phyloP scores from a whole-genome alignment of 2,113 vertebrate genomes.

The Oryzias melastigma region DNA sequence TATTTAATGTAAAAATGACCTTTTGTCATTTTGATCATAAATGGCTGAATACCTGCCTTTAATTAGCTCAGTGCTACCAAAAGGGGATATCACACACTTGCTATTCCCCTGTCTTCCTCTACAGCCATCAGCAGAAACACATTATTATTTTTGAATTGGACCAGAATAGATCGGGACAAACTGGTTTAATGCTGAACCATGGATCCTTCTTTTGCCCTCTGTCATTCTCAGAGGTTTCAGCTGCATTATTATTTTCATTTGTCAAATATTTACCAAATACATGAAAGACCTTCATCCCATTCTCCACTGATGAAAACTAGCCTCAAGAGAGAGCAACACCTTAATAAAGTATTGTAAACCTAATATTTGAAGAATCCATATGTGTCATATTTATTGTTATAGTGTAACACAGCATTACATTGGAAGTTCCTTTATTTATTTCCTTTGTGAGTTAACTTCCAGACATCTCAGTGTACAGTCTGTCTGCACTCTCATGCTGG shows the following conservation, averaged over 20 bases:
- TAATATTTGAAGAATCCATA: conserved; percentile 1
- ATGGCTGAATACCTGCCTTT: no score
- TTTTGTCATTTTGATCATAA: no score
- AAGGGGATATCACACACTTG: no score
- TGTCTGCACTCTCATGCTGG: conserved; percentile 13
- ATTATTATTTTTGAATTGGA: no score
- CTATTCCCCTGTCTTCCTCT: no score
- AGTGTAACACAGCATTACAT: not conserved
- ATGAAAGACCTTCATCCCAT: not conserved
- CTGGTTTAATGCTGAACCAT: no score
- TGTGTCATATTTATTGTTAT: conserved; percentile 22
- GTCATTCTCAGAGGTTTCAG: not conserved
- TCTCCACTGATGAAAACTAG: not conserved
- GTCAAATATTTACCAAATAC: not conserved
- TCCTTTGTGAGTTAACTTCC: conserved; percentile 41
- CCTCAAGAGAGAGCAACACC: not conserved
- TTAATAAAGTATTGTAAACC: conserved; percentile 9
- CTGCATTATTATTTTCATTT: conserved; percentile 9
- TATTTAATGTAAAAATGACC: no score
- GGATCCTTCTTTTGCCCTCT: not conserved
- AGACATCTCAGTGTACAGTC: conserved; percentile 24
- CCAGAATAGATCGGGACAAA: no score
- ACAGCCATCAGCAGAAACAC: no score
- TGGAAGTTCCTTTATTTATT: conserved; percentile 18
- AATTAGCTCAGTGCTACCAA: no score